A percentile compares a stretch with the other conserved stretches of the same genome.
phyloP scores from a whole-genome alignment of 2,888 invertebrate genomes.

The Pollenia griseotomentosa region DNA sequence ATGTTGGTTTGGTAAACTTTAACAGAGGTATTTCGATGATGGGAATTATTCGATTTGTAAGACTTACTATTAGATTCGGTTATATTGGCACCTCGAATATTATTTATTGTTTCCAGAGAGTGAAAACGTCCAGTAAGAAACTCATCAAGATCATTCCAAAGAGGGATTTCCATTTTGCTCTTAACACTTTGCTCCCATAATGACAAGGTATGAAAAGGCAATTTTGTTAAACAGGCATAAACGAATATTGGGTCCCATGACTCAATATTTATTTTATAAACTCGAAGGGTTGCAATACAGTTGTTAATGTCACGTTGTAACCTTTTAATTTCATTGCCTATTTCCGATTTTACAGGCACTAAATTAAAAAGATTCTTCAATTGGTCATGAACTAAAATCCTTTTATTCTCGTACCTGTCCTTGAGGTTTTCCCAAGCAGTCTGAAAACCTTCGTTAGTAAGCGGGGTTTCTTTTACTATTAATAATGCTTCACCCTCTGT shows the following conservation, averaged over 20 bases:
- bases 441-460: constrained; percentile 30
- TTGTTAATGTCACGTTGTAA: constrained; percentile 56
- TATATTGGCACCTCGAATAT: neutral
- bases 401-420: constrained; percentile 33
- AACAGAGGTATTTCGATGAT: neutral
- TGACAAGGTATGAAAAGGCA: neutral
- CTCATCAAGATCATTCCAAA: constrained; percentile 21
- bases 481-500: neutral
- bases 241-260: constrained; percentile 40
- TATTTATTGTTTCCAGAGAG: constrained; percentile 39
- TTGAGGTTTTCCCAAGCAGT: constrained; percentile 18
- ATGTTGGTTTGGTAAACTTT: neutral
- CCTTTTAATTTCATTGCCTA: constrained; percentile 28
- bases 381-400: constrained; percentile 38
- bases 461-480: too few species aligned
- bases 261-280: constrained; percentile 39
- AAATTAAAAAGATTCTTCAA: constrained; percentile 48
- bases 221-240: constrained; percentile 21
- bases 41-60: neutral
- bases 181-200: neutral
- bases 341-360: constrained; percentile 24
- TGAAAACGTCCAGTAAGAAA: constrained; percentile 53
- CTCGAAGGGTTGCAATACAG: constrained; percentile 40
- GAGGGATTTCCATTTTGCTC: neutral
- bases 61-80: neutral